Evolutionary conservation across 2,113 vertebrate genomes (phyloP).

Genomic region (Scatophagus argus): DNA sequence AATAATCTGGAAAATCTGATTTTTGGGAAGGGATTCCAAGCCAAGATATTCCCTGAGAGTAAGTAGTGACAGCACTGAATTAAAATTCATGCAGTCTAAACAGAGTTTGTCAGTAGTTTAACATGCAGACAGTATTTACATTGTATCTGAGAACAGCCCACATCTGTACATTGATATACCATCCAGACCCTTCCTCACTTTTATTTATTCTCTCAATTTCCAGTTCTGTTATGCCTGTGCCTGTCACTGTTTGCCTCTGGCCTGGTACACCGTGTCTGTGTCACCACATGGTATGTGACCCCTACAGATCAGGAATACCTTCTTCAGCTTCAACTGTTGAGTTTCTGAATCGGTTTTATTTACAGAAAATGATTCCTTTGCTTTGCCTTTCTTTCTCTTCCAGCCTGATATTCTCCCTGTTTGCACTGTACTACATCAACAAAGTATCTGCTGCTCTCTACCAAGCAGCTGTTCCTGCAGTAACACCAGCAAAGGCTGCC

Average conservation of each 20-base stretch:
- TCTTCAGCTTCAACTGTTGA: background rate
- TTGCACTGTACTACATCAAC: conserved; percentile 96
- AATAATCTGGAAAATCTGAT: conserved; percentile 96
- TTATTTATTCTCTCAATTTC: background rate
- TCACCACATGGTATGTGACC: conserved; percentile 93
- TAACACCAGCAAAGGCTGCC: conserved; percentile 85
- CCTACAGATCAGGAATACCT: background rate
- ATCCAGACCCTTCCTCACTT: conserved; percentile 9
- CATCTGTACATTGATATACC: background rate
- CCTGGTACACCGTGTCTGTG: conserved; percentile 95
- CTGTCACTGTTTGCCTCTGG: conserved; percentile 94
- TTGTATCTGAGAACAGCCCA: background rate
- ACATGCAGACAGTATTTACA: background rate
- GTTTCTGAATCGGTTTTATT: rapidly evolving
- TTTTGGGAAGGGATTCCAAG: conserved; percentile 98
- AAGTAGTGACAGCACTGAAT: conserved; percentile 71
- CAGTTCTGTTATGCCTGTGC: conserved; percentile 91
- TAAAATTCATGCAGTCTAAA: background rate
- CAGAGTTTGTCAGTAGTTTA: background rate
- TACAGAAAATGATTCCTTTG: background rate
- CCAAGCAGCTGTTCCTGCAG: conserved; percentile 83
- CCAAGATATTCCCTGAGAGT: conserved; percentile 98
- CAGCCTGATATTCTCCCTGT: conserved; percentile 96
- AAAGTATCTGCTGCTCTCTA: conserved; percentile 96
- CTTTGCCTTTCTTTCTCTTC: conserved; percentile 8